Evolutionary conservation across 2,888 invertebrate species (phyloP).

Genomic region (Mythimna vitellina): DNA sequence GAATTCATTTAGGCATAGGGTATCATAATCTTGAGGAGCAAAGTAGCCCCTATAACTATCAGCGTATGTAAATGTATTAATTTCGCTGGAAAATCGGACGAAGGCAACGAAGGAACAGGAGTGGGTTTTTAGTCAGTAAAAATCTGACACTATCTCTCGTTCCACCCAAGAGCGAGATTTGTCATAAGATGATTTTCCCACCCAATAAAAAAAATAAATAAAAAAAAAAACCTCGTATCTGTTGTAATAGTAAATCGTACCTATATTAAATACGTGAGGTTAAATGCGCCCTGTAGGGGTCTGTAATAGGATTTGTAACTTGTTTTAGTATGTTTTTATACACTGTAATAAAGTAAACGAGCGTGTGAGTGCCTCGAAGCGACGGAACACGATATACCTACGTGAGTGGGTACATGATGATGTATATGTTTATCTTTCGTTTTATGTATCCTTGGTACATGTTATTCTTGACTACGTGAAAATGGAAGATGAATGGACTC

Average conservation of each 20-base stretch:
- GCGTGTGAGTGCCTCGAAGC: constrained; percentile 44
- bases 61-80: constrained; percentile 44
- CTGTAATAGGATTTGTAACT: constrained; percentile 67
- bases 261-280: constrained; percentile 47
- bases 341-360: constrained; percentile 66
- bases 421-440: constrained; percentile 27
- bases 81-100: constrained; percentile 45
- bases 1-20: not conserved
- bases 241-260: constrained; percentile 51
- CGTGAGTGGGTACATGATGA: not conserved
- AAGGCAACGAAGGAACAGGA: no score
- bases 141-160: no score
- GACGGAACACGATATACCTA: constrained; percentile 36
- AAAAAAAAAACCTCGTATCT: constrained; percentile 40
- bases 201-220: no score
- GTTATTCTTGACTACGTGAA: constrained; percentile 20
- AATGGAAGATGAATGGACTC: constrained; percentile 33
- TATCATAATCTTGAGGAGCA: constrained; percentile 36
- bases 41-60: constrained; percentile 33
- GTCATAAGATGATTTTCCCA: no score
- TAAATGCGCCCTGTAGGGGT: constrained; percentile 58
- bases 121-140: no score
- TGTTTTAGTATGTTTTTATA: constrained; percentile 68
- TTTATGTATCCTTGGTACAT: constrained; percentile 38
- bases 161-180: no score